phyloP scores from a whole-genome alignment of 2,113 vertebrate genomes.

The Mastomys coucha region DNA sequence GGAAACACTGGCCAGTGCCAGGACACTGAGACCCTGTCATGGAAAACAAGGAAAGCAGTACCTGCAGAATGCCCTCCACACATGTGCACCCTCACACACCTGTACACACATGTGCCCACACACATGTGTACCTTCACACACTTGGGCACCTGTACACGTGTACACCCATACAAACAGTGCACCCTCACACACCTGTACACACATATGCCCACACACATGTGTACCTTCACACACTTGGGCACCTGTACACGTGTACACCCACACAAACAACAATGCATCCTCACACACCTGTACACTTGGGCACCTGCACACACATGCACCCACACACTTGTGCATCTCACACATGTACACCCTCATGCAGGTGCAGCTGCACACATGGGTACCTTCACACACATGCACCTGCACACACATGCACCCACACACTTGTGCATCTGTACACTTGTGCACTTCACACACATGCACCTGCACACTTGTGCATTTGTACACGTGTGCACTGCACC shows the following conservation, averaged over 20 bases:
- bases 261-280: not conserved
- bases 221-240: not conserved
- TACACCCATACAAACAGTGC: no score
- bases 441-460: accelerated
- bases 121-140: no score
- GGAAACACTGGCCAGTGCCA: not conserved
- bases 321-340: not conserved
- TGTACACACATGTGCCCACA: not conserved
- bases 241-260: not conserved
- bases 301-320: not conserved
- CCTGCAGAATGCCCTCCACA: no score
- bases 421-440: not conserved
- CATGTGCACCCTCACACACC: not conserved
- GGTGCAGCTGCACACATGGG: not conserved
- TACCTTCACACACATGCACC: not conserved
- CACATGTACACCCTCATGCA: not conserved
- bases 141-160: not conserved
- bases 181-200: no score
- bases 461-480: not conserved
- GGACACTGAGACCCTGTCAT: not conserved
- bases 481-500: accelerated
- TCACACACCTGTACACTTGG: no score
- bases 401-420: not conserved
- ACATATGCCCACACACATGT: no score
- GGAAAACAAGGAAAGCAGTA: not conserved